Conservation (phyloP, 2,797 vertebrate genomes). For the Sebastes minor region DNA sequence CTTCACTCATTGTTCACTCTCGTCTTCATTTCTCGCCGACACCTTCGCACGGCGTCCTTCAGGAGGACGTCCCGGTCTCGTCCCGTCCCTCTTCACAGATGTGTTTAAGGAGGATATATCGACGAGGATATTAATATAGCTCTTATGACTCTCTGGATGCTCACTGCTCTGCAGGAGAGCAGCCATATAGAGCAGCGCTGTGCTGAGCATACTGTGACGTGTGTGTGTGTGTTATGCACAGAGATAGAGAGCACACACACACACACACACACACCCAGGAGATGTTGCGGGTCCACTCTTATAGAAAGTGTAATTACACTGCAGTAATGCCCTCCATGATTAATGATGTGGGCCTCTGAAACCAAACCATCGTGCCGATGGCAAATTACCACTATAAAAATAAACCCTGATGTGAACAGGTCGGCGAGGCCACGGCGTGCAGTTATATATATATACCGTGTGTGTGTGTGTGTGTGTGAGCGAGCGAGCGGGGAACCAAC, state of each 20-base stretch:
- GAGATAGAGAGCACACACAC: neutral
- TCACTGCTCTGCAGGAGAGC: neutral
- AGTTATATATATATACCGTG: conserved; percentile 59
- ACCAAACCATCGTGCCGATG: conserved; percentile 73
- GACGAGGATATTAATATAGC: neutral
- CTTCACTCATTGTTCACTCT: conserved; percentile 57
- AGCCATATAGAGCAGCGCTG: neutral
- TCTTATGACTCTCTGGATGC: neutral
- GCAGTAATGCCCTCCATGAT: conserved; percentile 78
- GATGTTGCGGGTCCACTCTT: conserved; percentile 63
- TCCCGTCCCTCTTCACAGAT: neutral
- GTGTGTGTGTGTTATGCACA: conserved; percentile 26
- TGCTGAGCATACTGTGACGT: conserved; percentile 20
- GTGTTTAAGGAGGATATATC: neutral
- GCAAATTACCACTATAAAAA: conserved; percentile 83
- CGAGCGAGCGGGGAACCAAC: conserved; percentile 41
- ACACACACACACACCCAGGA: conserved; percentile 24
- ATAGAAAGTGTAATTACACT: conserved; percentile 79
- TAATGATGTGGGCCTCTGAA: conserved; percentile 80
- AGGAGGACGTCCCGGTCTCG: conserved; percentile 18
- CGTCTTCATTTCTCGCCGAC: conserved; percentile 45
- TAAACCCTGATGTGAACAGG: conserved; percentile 78
- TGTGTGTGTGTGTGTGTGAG: neutral
- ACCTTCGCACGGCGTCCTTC: conserved; percentile 14
- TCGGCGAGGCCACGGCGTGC: conserved; percentile 73